Percentiles rank a stretch among this genome's conserved stretches.
Conservation (phyloP, 2,113 vertebrate species). For the Spilogale gracilis region DNA sequence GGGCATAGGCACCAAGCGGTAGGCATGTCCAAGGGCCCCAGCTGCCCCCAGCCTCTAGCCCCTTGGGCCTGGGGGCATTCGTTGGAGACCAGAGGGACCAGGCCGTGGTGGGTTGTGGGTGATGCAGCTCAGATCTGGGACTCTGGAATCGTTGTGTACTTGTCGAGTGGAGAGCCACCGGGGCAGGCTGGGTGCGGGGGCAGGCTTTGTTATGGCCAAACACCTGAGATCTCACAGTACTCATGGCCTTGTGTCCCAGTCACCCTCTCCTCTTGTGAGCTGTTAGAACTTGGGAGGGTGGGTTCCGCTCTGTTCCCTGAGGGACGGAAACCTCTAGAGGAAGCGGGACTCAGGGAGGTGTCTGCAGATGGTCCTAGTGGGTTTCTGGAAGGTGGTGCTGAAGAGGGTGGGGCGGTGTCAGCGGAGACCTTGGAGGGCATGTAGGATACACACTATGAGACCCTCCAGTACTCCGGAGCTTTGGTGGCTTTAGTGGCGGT, state of each 20-base stretch:
- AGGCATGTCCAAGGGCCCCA: background rate
- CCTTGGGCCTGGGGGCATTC: background rate
- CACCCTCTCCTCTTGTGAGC: background rate
- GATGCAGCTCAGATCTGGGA: accelerated
- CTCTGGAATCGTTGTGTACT: background rate
- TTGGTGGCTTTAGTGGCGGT: too few relatives aligned
- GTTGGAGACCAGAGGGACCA: background rate
- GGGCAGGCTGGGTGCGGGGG: background rate
- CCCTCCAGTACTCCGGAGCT: background rate
- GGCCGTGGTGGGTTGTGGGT: accelerated
- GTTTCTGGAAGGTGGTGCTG: background rate
- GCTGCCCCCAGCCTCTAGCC: background rate
- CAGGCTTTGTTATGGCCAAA: background rate
- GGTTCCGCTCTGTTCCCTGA: background rate
- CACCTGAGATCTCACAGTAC: background rate
- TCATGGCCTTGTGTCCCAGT: background rate
- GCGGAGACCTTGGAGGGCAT: background rate
- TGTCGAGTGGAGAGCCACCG: accelerated
- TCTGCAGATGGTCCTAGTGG: background rate
- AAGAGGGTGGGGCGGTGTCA: background rate
- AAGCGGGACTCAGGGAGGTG: background rate
- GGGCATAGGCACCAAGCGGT: background rate
- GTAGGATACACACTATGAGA: background rate
- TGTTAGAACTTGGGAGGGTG: background rate
- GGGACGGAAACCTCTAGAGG: background rate